Base-by-base conservation (phyloP, 2,113 vertebrate genomes). In the Arizona elegans region DNA sequence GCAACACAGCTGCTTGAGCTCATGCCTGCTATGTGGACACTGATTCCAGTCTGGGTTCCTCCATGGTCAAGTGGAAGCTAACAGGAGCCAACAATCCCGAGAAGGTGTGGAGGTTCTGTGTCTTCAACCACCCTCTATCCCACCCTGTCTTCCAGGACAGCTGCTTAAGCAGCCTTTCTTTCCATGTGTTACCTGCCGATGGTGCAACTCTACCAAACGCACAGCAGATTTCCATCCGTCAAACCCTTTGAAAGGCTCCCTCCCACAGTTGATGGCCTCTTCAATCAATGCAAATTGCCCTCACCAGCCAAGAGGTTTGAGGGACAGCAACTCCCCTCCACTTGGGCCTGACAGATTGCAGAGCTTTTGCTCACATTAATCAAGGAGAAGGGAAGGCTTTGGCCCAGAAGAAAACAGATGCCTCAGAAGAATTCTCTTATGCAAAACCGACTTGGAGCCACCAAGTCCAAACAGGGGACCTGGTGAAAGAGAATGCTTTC, bases 251-350 rank as follows among this genome's bases (percentile, higher is more conserved):
- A 62, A 92, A 59, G 26, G 24, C 24, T 62, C n/a, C 86, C 50
- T 88, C 86, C 62, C 38, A 47, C 91, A 88, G 52, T 86, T 75
- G 58, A 88, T 9, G 55, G 91, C 43, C 85, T 87, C 55, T 87
- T 92, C 91, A 92, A 62, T 86, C 91, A 87, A 52, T 19, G 47
- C 50, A 87, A 92, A 92, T 92, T 87, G 81, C 85, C 85, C 91
- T 92, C 91, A 62, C 52, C 85, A 33, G 19, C 55, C 43, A n/a
- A 87, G 38, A 52, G 56, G 91, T 62, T 85, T 29, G 23, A 13
- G 38, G 12, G 23, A 56, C 29, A 43, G 26, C 24, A 38, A 59
- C 13, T 91, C 91, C 91, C 91, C 47, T 62, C 26, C 43, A 10
- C 38, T 59, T 33, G 55, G 43, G 43, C 81, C 91, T 92, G 91